Evolutionary conservation across 2,797 vertebrate genomes (phyloP), one percentile per base, ranked within the genome.

Genomic region (Megaceryle alcyon): DNA sequence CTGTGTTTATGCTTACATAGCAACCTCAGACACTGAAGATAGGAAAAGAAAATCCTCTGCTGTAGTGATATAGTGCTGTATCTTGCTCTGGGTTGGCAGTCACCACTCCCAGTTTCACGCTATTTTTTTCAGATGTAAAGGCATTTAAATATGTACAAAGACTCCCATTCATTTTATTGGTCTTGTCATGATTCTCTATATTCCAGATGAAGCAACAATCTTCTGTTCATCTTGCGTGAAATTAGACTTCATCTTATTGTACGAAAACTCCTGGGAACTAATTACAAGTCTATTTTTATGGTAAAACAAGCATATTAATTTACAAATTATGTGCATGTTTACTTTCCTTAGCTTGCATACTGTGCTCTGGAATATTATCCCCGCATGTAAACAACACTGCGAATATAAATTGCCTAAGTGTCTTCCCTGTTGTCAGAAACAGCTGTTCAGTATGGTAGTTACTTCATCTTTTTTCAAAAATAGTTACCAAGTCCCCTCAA

Each of bases 311-410:
- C 46, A n/a, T 66, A 86, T 86, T 92, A 64, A 61, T 96, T 95
- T 94, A 93, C 81, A 93, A 95, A 95, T 85, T 83, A 64, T 46
- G 69, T 53, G 14, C 86, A 16, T 91, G 39, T 90, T 97, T 95
- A 82, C 22, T 94, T 92, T 92, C 57, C 66, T 85, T 84, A 75
- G 68, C 57, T 94, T 44, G n/a, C 43, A 91, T 82, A 49, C 44
- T 93, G 53, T 87, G 88, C 63, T 78, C 86, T 82, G 53, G 78
- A 91, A 57, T 90, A 91, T 73, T 86, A 72, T 75, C 96, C 73
- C 79, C 82, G 44, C 29, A 44, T 72, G 75, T 85, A 93, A 95
- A 92, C 33, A 84, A 19, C 43, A 57, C 43, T 78, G 77, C 64
- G 95, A 97, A 92, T 66, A 89, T 19, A 82, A 88, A 84, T 91